These are phyloP conservation scores for Melanotaenia parkinsoni DNA, from an alignment of 2,797 vertebrate species.

Conservation along the genomic window DNA sequence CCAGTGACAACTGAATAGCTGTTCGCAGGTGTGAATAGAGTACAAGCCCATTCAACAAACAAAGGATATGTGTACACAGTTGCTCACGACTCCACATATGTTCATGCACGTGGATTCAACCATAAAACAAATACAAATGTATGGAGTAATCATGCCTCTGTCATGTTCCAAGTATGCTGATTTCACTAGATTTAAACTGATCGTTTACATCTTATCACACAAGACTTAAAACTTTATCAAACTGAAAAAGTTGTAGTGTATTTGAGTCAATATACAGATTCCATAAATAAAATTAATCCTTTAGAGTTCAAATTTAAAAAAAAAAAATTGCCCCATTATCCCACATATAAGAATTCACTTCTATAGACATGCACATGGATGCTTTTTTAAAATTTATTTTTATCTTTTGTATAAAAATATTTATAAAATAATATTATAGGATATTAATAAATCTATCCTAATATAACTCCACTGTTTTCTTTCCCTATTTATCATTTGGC, in stretches of 20 bases:
- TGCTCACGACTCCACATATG: neutral
- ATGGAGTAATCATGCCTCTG: neutral
- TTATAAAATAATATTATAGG: no score
- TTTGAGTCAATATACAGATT: no score
- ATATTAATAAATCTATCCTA: no score
- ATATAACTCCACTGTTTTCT: no score
- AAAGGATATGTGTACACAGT: neutral
- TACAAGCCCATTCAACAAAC: conserved; percentile 4
- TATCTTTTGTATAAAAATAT: no score
- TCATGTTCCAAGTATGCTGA: neutral
- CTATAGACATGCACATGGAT: no score
- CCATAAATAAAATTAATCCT: no score
- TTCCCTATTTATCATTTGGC: no score
- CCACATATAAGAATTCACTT: no score
- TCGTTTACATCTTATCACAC: neutral
- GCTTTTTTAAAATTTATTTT: no score
- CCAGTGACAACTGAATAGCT: neutral
- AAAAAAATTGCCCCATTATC: no score
- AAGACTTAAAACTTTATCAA: neutral
- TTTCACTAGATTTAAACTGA: neutral
- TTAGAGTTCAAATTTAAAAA: no score
- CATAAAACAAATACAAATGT: neutral
- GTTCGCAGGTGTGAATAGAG: conserved; percentile 17
- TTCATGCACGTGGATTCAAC: neutral
- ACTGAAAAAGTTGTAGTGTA: neutral